phyloP scores from a whole-genome alignment of 2,113 vertebrate species.

The Haplochromis vanheusdeni region DNA sequence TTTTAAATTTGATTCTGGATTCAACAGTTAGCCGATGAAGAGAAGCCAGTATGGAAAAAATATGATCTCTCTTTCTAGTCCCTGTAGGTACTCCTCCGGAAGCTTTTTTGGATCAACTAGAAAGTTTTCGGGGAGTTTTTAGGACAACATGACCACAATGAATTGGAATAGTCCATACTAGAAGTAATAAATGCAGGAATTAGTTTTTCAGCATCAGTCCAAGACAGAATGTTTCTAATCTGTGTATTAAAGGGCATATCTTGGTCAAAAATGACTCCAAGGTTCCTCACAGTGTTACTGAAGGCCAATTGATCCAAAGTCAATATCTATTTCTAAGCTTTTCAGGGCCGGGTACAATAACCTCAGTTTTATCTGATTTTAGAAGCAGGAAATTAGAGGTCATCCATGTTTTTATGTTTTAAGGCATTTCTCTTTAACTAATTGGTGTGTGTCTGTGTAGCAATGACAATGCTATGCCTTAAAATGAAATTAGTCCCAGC shows the following conservation, averaged over 20 bases:
- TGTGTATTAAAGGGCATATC: neutral
- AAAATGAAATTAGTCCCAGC: neutral
- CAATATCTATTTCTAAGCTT: neutral
- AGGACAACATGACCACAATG: neutral
- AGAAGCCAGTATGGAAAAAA: neutral
- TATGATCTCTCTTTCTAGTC: neutral
- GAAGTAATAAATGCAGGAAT: neutral
- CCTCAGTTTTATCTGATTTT: neutral
- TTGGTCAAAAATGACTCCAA: neutral
- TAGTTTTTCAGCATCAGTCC: neutral
- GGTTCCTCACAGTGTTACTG: neutral
- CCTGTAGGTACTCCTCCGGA: neutral
- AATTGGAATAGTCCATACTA: neutral
- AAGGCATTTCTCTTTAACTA: neutral
- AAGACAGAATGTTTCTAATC: rapidly evolving
- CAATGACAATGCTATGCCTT: neutral
- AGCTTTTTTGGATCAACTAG: neutral
- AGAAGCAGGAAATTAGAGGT: neutral
- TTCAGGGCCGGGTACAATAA: neutral
- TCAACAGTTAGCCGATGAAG: rapidly evolving
- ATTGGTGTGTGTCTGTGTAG: neutral
- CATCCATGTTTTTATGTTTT: neutral
- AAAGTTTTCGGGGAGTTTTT: neutral
- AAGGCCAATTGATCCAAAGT: neutral
- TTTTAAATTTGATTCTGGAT: neutral